phyloP scores from a whole-genome alignment of 1,140 invertebrate species.

The Zaprionus kolodkinae region DNA sequence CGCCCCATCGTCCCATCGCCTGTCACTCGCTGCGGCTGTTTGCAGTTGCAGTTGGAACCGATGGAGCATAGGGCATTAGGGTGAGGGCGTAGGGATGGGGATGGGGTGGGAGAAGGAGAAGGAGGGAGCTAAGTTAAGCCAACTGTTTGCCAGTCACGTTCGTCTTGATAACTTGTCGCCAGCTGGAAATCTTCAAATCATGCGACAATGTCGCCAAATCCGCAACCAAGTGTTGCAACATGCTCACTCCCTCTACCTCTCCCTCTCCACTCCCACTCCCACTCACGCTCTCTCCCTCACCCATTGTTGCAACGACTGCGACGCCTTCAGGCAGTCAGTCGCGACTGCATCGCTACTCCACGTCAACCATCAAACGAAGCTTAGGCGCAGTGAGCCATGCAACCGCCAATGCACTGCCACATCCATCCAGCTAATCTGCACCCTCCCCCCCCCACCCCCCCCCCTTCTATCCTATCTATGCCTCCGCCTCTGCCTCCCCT shows the following conservation, averaged over 20 bases:
- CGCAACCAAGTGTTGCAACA: conserved; percentile 73
- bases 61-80: not conserved
- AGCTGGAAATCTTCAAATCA: conserved; percentile 76
- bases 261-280: no score
- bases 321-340: conserved; percentile 40
- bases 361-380: conserved; percentile 63
- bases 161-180: conserved; percentile 81
- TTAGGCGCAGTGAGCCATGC: conserved; percentile 68
- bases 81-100: not conserved
- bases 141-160: conserved; percentile 80
- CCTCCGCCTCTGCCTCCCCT: no score
- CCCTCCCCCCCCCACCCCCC: no score
- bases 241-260: not conserved
- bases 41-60: conserved; percentile 1
- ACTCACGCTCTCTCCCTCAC: not conserved
- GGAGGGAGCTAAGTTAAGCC: conserved; percentile 65
- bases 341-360: conserved; percentile 25
- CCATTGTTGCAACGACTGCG: conserved; percentile 61
- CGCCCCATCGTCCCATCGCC: conserved; percentile 41
- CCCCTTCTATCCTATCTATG: not conserved
- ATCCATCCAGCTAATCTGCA: conserved; percentile 11
- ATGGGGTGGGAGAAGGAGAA: not conserved
- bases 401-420: conserved; percentile 44
- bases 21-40: conserved; percentile 25
- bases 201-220: conserved; percentile 76